Conservation (phyloP, 2,888 invertebrate species). For the Cepaea hortensis region DNA sequence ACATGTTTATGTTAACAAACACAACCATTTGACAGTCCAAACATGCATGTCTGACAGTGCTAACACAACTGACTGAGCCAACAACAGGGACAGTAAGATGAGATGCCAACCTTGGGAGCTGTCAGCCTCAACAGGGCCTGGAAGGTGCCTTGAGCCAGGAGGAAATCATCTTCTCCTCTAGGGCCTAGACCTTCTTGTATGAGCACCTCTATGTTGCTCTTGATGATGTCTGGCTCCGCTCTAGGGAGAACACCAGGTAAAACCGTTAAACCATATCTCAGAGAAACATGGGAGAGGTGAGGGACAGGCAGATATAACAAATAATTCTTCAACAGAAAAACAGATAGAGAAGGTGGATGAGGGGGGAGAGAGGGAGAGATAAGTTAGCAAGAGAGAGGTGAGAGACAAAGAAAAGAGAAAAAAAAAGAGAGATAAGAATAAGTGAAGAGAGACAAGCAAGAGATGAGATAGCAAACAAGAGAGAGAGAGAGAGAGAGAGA, state of each 20-base stretch:
- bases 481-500: background rate
- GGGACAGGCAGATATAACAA: too few relatives aligned
- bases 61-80: background rate
- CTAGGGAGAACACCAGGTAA: conserved; percentile 62
- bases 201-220: conserved; percentile 84
- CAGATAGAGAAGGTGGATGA: background rate
- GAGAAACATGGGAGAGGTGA: too few relatives aligned
- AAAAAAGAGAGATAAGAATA: background rate
- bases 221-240: conserved; percentile 76
- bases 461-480: background rate
- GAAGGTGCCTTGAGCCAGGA: conserved; percentile 81
- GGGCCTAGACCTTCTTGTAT: conserved; percentile 84
- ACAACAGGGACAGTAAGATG: background rate
- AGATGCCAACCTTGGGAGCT: conserved; percentile 64
- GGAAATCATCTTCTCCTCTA: conserved; percentile 77
- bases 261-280: too few relatives aligned
- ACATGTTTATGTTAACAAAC: too few relatives aligned
- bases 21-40: too few relatives aligned
- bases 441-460: background rate
- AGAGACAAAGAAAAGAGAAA: background rate
- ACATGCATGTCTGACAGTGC: background rate
- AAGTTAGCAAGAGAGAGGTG: background rate
- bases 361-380: background rate
- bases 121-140: conserved; percentile 79
- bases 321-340: background rate